Base-by-base conservation (phyloP, 2,888 invertebrate genomes). In the Pyrrhia umbra region DNA sequence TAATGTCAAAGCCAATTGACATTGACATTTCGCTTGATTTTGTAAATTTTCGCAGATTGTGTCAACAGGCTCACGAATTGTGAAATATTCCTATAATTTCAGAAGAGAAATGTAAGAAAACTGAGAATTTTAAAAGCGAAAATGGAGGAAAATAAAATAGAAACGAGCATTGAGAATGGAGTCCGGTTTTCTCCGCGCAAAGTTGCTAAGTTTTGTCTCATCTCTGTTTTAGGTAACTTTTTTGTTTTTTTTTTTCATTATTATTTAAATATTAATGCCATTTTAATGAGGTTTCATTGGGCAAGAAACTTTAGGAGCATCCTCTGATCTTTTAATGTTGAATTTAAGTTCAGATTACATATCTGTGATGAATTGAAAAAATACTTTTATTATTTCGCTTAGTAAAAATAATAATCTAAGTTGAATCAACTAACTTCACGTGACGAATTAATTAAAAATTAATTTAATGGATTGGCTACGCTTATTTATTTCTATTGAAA, bases 141-240 rank as follows among this genome's bases (percentile, higher is more conserved):
- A 65, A 83, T 83, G 78, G 84, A 77, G 27, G 85, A 83, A 27
- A 77, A 58, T 49, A 70, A 74, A 51, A 47, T 72, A 30, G 77
- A 84, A 66, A 67, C 65, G 18, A 64, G 72, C 23, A 9, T 34
- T 10, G 46, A 65, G 18, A 66, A 45, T 6, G 69, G 46, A 54
- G 61, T 50, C 15, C 75, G 57, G 5, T 68, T 81, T 62, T 51
- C 70, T 0, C 56, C 52, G 0, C 74, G 58, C 27, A 82, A 78
- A 57, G 34, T 82, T 0, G 20, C 68, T 6, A 81, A 64, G 66
- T 76, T 68, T 30, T 59, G 73, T 16, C 15, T 74, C 5, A 65
- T 85, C 15, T 56, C 54, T 20, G n/a, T 66, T 1, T 51, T 85
- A 20, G 84, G 85, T 85, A 81, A 71, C 10, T 67, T 65, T 55